phyloP scores from a whole-genome alignment of 2,888 invertebrate genomes.

The Nymphalis urticae region DNA sequence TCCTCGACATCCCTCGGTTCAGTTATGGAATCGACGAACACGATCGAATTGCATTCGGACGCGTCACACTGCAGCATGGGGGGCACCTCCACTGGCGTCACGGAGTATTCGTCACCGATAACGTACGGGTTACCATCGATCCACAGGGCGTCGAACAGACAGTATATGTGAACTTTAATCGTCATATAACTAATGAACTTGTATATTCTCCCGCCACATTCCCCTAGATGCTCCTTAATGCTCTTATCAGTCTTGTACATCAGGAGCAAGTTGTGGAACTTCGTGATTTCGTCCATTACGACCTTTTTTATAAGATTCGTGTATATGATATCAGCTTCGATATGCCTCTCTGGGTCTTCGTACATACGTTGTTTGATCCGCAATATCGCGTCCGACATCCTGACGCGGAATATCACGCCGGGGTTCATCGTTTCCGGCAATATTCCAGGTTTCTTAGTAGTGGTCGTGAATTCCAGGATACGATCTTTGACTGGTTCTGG shows the following conservation, averaged over 20 bases:
- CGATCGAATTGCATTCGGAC: conserved; percentile 70
- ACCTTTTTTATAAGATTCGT: conserved; percentile 75
- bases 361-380: conserved; percentile 75
- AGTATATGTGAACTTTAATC: conserved; percentile 75
- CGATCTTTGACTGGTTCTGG: conserved; percentile 73
- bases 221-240: conserved; percentile 73
- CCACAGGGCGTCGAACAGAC: conserved; percentile 73
- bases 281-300: conserved; percentile 74
- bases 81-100: conserved; percentile 72
- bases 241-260: conserved; percentile 76
- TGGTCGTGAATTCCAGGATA: conserved; percentile 64
- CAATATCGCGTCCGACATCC: conserved; percentile 75
- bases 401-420: conserved; percentile 70
- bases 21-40: conserved; percentile 73
- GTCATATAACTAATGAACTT: conserved; percentile 78
- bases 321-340: conserved; percentile 75
- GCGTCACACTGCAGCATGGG: conserved; percentile 75
- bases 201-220: conserved; percentile 73
- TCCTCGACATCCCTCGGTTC: conserved; percentile 73
- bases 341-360: conserved; percentile 72
- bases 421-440: conserved; percentile 76
- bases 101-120: conserved; percentile 74
- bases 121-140: conserved; percentile 76
- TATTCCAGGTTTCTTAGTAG: conserved; percentile 65
- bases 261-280: conserved; percentile 68